These are phyloP conservation scores for Slavum lentiscoides DNA, from an alignment of 2,888 invertebrate species.

Conservation along the genomic window DNA sequence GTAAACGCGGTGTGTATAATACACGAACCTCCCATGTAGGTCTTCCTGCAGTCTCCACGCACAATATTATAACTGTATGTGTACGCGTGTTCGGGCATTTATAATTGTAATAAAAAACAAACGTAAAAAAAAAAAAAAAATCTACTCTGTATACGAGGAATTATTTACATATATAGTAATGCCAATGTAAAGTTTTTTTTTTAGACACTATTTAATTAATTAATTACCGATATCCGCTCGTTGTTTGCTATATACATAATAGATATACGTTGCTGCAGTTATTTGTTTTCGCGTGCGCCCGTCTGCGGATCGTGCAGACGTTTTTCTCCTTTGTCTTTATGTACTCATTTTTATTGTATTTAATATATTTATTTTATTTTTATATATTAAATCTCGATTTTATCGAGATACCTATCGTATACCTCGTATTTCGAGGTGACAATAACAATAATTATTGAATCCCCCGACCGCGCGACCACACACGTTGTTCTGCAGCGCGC, in stretches of 20 bases:
- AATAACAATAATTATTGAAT: conserved; percentile 36
- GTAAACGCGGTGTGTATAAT: conserved; percentile 43
- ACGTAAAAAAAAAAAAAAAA: too few relatives aligned
- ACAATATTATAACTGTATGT: too few relatives aligned
- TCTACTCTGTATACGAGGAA: background rate
- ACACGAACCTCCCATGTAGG: conserved; percentile 33
- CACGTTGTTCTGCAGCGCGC: conserved; percentile 44
- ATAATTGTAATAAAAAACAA: conserved; percentile 29
- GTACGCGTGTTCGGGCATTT: conserved; percentile 21
- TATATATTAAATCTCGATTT: conserved; percentile 31
- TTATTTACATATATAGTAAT: conserved; percentile 24
- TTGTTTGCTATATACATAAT: background rate
- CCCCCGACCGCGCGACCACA: conserved; percentile 47
- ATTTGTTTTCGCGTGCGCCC: conserved; percentile 55
- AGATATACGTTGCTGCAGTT: background rate
- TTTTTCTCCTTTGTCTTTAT: conserved; percentile 40
- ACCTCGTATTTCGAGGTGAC: conserved; percentile 49
- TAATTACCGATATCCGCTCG: conserved; percentile 24
- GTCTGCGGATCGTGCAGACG: conserved; percentile 57
- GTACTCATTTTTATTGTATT: conserved; percentile 30
- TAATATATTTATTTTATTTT: conserved; percentile 21
- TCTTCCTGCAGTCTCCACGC: conserved; percentile 3
- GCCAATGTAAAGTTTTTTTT: background rate
- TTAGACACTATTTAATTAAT: conserved; percentile 32
- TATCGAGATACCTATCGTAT: background rate